Percentiles rank a stretch among this genome's conserved stretches.
These are phyloP conservation scores for Calvadosia cruxmelitensis DNA, from an alignment of 30 jellyfish, hydroid and myxozoan species.

Conservation along the genomic window DNA sequence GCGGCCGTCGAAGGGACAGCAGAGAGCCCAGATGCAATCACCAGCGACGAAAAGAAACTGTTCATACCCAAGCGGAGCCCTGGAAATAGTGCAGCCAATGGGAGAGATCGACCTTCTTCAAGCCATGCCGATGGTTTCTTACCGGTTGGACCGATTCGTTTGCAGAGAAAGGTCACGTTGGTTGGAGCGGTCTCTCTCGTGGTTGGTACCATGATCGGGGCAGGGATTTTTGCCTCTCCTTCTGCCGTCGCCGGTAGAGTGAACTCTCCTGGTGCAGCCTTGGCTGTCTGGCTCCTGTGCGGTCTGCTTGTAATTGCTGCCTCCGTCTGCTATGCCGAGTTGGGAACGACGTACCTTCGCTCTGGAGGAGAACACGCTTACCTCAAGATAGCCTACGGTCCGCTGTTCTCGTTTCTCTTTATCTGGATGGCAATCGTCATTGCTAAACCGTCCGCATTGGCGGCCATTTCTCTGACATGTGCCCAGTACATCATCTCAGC, in stretches of 20 bases:
- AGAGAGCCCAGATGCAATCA: too few relatives aligned
- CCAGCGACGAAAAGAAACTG: too few relatives aligned
- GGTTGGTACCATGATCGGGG: constrained; percentile 95
- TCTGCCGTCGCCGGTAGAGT: constrained; percentile 44
- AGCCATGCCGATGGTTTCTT: too few relatives aligned
- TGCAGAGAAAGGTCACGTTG: constrained; percentile 62
- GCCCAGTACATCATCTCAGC: too few relatives aligned
- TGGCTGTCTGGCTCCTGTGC: constrained; percentile 79
- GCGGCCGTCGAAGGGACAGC: too few relatives aligned
- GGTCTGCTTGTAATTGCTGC: constrained; percentile 81
- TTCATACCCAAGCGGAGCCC: too few relatives aligned
- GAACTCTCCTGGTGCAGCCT: constrained; percentile 80
- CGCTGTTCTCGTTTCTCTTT: constrained; percentile 67
- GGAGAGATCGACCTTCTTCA: too few relatives aligned
- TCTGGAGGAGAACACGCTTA: constrained; percentile 98
- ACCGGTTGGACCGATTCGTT: too few relatives aligned
- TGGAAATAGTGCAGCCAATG: too few relatives aligned
- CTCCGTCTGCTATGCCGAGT: constrained; percentile 86
- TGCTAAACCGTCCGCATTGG: constrained; percentile 72
- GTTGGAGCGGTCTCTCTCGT: constrained; percentile 86
- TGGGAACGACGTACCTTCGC: constrained; percentile 72
- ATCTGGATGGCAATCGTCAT: constrained; percentile 85
- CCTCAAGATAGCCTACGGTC: constrained; percentile 60
- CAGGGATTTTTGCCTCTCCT: constrained; percentile 95
- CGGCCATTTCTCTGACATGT: constrained; percentile 86